Conservation (phyloP, 2,113 vertebrate genomes). For the Hirundichthys speculiger region DNA sequence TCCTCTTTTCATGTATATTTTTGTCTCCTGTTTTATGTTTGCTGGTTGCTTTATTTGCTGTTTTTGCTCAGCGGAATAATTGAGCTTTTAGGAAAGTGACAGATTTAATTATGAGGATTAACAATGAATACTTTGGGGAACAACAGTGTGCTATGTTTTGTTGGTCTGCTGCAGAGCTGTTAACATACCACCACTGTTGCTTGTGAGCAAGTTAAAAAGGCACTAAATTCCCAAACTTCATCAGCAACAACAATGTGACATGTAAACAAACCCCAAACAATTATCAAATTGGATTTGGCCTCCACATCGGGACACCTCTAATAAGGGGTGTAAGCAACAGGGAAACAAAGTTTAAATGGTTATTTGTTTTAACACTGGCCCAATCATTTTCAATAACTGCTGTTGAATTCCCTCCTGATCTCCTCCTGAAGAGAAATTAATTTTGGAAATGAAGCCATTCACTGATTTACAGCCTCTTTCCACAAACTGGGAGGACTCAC, state of each 20-base stretch:
- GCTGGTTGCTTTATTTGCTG: no score
- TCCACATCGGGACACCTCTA: neutral
- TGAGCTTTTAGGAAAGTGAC: no score
- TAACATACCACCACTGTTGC: neutral
- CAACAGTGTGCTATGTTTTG: no score
- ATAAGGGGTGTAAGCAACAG: conserved; percentile 15
- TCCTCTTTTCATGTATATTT: no score
- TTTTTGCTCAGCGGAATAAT: no score
- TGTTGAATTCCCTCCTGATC: conserved; percentile 36
- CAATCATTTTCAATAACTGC: conserved; percentile 33
- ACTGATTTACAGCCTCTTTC: conserved; percentile 40
- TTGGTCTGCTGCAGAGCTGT: neutral
- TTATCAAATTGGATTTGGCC: conserved; percentile 17
- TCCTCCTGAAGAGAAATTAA: conserved; percentile 14
- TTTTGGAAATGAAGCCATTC: conserved; percentile 1
- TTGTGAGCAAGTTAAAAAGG: neutral
- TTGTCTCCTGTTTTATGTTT: no score
- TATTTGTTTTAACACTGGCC: conserved; percentile 17
- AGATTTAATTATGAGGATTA: no score
- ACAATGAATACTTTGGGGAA: no score
- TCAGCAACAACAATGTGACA: conserved; percentile 1
- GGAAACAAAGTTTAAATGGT: conserved; percentile 26
- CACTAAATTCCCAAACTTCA: neutral
- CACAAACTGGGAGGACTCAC: no score
- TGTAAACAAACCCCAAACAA: conserved; percentile 46